Evolutionary conservation across 2,888 invertebrate genomes (phyloP), one percentile per base, ranked within the genome.

Genomic region (Noctuana brunneofusca): DNA sequence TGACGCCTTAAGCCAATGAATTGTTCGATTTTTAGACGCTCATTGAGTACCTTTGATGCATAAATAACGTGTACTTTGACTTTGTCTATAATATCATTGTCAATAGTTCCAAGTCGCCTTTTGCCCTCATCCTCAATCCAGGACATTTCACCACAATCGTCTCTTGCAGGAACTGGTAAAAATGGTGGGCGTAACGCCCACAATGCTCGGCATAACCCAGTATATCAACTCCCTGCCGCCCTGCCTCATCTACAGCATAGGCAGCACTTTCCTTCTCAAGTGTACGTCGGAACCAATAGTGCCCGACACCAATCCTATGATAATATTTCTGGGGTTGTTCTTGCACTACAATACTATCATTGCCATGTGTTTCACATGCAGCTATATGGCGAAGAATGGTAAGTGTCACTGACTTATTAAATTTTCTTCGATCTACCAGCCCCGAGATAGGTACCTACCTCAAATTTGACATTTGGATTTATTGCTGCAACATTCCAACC

Each of bases 131-230:
- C 2, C 11, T 43, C 11, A 43, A 43, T 38, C 38, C 38, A 14
- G 6, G 8, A 6, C 18, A 2, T 43, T 18, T 43, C n/a, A 18
- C 2, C 9, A 11, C 18, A 43, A 16, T 22, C 3, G 3, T 30
- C 16, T 50, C 16, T 60, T 50, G 6, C 80, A 96, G 95, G 96
- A 96, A 81, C 92, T 95, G 22, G 94, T 96, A 92, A 95, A 95
- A 83, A 95, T 96, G 93, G 95, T 95, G 88, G 96, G 96, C 0
- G 88, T 96, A 59, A 92, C 93, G 18, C 90, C 92, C 48, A 93
- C 93, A 87, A 82, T 93, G 66, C 92, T 96, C 59, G 94, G 94
- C 92, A 20, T 92, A 2, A 94, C 95, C 0, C 95, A 96, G 93
- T 94, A 94, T 73, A 75, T 94, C 55, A 94, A 95, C 78, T 92